These are phyloP conservation scores for Shargacucullia verbasci DNA, from an alignment of 2,888 invertebrate species.

Conservation along the genomic window DNA sequence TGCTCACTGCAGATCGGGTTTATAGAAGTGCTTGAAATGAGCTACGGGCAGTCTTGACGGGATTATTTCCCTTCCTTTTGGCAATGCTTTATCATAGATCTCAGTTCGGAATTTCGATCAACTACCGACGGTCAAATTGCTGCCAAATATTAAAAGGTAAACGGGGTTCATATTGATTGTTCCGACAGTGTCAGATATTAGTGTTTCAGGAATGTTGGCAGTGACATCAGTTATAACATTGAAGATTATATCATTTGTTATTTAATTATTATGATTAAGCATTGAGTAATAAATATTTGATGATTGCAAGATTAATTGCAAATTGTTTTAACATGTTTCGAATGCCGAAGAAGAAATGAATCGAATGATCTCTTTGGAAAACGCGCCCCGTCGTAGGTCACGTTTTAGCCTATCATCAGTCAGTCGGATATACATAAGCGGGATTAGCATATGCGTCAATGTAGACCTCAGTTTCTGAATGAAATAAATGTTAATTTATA, in stretches of 20 bases:
- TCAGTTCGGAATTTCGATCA: constrained; percentile 26
- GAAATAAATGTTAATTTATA: too few relatives aligned
- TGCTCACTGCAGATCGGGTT: neutral
- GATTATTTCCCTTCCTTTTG: constrained; percentile 40
- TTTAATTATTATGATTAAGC: constrained; percentile 21
- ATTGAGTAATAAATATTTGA: constrained; percentile 26
- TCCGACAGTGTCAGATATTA: constrained; percentile 36
- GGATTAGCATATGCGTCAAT: too few relatives aligned
- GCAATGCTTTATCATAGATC: constrained; percentile 28
- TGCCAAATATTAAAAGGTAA: constrained; percentile 57
- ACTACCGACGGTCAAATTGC: constrained; percentile 13
- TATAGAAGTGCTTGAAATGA: neutral
- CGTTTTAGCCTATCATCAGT: constrained; percentile 11
- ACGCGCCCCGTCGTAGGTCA: constrained; percentile 15
- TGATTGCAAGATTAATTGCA: constrained; percentile 14
- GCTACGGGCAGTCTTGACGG: constrained; percentile 2
- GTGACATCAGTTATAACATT: constrained; percentile 18
- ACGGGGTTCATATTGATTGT: constrained; percentile 25
- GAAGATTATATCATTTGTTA: constrained; percentile 15
- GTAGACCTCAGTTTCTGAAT: too few relatives aligned
- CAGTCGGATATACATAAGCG: constrained; percentile 2
- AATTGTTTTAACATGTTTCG: constrained; percentile 27
- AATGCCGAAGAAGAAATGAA: constrained; percentile 31
- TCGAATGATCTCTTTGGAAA: constrained; percentile 22
- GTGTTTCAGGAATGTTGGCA: constrained; percentile 36